Conservation (phyloP, 2,888 invertebrate species). For the Lamproptera curius region DNA sequence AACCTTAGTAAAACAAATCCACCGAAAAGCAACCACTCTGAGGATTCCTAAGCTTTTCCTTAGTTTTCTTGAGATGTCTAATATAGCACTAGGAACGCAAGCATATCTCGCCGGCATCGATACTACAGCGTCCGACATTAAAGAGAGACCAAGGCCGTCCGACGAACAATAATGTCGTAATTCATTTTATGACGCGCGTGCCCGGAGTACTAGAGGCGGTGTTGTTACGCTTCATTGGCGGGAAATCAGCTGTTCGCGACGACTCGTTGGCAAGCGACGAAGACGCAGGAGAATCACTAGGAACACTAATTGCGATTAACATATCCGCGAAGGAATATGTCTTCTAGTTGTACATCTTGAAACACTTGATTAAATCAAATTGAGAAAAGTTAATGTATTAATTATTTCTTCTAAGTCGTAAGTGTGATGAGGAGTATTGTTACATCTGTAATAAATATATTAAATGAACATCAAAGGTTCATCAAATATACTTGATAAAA, state of each 20-base stretch:
- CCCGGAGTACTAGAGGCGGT: neutral
- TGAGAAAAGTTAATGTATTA: neutral
- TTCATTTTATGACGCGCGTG: slow-evolving; percentile 25
- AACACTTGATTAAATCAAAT: neutral
- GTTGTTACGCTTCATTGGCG: neutral
- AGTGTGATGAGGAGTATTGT: no score
- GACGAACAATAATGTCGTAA: slow-evolving; percentile 32
- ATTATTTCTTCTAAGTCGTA: neutral
- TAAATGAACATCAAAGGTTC: no score
- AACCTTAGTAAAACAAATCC: no score
- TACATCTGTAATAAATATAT: no score
- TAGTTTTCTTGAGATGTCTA: no score
- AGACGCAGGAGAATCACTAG: neutral
- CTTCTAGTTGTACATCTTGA: no score
- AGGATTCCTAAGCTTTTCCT: no score
- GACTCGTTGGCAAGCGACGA: neutral
- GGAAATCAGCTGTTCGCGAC: neutral
- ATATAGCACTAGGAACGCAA: no score
- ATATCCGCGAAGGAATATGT: neutral
- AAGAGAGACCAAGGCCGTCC: slow-evolving; percentile 24
- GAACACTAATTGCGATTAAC: neutral
- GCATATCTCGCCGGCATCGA: no score
- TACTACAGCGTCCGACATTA: no score
- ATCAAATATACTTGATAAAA: no score
- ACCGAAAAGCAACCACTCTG: no score